Conservation (phyloP, 2,888 invertebrate genomes). For the Trissolcus japonicus region DNA sequence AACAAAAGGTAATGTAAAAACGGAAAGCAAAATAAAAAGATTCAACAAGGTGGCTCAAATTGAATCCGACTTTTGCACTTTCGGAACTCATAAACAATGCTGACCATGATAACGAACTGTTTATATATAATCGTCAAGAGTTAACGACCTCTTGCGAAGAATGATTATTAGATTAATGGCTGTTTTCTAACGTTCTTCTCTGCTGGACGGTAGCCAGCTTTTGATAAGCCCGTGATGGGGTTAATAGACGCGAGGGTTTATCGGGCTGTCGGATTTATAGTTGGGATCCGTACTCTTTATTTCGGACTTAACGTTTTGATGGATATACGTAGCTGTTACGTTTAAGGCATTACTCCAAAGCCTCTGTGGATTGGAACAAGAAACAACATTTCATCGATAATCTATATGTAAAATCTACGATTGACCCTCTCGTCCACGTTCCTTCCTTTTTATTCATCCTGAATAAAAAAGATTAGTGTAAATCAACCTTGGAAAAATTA, state of each 20-base stretch:
- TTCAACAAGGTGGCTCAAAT: no score
- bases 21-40: no score
- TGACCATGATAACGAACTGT: slow-evolving; percentile 10
- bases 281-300: slow-evolving; percentile 31
- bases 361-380: slow-evolving; percentile 14
- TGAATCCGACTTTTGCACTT: no score
- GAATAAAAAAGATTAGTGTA: no score
- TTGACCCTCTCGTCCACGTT: no score
- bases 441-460: no score
- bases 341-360: slow-evolving; percentile 14
- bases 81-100: not conserved
- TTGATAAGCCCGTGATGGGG: slow-evolving; percentile 43
- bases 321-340: slow-evolving; percentile 13
- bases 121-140: slow-evolving; percentile 24
- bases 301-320: slow-evolving; percentile 42
- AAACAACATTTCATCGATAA: slow-evolving; percentile 11
- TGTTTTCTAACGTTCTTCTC: slow-evolving; percentile 26
- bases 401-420: slow-evolving; percentile 17
- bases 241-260: slow-evolving; percentile 42
- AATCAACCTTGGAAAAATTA: no score
- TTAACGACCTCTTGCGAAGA: slow-evolving; percentile 18
- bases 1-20: no score
- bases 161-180: slow-evolving; percentile 46
- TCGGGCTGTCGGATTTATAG: slow-evolving; percentile 37
- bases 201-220: slow-evolving; percentile 42